These are phyloP conservation scores for Drosophila anomalata DNA, from an alignment of 2,888 invertebrate species.

Conservation along the genomic window DNA sequence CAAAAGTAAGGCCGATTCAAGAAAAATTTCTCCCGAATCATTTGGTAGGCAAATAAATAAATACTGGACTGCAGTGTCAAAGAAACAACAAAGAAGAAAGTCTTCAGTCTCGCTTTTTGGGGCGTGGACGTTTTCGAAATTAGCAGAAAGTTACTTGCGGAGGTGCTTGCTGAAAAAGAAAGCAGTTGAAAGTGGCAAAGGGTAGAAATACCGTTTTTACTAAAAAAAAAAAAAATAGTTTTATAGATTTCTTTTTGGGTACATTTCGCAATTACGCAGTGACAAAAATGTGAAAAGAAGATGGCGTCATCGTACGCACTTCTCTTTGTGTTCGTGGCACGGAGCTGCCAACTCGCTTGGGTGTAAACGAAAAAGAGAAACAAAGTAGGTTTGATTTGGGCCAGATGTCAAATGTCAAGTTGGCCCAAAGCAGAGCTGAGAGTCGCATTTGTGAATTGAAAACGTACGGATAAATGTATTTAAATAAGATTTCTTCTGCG, in stretches of 20 bases:
- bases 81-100: slow-evolving; percentile 11
- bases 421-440: not conserved
- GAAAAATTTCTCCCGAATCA: slow-evolving; percentile 18
- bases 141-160: slow-evolving; percentile 41
- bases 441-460: slow-evolving; percentile 18
- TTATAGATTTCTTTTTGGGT: slow-evolving; percentile 26
- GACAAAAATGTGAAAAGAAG: slow-evolving; percentile 71
- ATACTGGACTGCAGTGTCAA: slow-evolving; percentile 34
- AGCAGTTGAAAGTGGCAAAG: slow-evolving; percentile 50
- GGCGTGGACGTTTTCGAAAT: slow-evolving; percentile 58
- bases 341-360: slow-evolving; percentile 62
- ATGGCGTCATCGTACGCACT: slow-evolving; percentile 61
- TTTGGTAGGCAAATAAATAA: slow-evolving; percentile 36
- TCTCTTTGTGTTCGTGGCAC: slow-evolving; percentile 57
- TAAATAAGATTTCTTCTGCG: not conserved
- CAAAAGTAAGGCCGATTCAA: slow-evolving; percentile 26
- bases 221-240: slow-evolving; percentile 20
- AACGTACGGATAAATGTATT: not conserved
- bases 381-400: slow-evolving; percentile 15
- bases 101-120: slow-evolving; percentile 44
- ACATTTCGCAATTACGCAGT: slow-evolving; percentile 43
- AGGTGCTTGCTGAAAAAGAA: slow-evolving; percentile 3
- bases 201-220: slow-evolving; percentile 38
- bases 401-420: slow-evolving; percentile 25
- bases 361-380: slow-evolving; percentile 19